A percentile compares a stretch with the other conserved stretches of the same genome.
Conservation (phyloP, 1,140 invertebrate species). For the Muscidifurax raptorellus region DNA sequence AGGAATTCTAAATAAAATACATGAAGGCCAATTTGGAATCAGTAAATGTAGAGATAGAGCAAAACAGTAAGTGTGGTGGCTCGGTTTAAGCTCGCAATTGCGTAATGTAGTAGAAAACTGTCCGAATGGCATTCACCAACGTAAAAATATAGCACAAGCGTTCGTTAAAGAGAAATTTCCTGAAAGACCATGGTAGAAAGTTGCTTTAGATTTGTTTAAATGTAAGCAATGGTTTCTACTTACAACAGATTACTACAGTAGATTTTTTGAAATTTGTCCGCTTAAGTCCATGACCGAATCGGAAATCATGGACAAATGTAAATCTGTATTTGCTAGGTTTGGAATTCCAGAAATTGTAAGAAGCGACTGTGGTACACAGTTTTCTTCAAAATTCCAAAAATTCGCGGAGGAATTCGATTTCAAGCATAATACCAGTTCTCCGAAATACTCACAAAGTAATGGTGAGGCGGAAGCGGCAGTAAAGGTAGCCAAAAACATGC, state of each 20-base stretch:
- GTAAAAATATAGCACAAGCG: constrained; percentile 53
- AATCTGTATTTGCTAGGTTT: constrained; percentile 57
- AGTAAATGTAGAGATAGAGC: constrained; percentile 57
- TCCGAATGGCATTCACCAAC: constrained; percentile 66
- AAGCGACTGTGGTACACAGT: no score
- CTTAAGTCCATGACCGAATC: constrained; percentile 50
- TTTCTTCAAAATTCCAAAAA: no score
- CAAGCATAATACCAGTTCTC: constrained; percentile 57
- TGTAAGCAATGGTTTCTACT: constrained; percentile 60
- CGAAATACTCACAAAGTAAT: constrained; percentile 60
- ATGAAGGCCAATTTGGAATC: constrained; percentile 56
- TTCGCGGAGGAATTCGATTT: no score
- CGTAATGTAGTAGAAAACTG: constrained; percentile 63
- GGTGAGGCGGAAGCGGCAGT: constrained; percentile 60
- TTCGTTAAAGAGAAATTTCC: constrained; percentile 63
- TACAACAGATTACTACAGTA: constrained; percentile 56
- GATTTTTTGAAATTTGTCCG: constrained; percentile 56
- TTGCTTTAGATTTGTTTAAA: constrained; percentile 65
- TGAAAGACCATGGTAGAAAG: constrained; percentile 62
- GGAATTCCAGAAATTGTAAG: constrained; percentile 60
- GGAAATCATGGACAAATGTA: constrained; percentile 53
- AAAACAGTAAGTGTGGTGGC: constrained; percentile 56
- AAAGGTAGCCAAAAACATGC: constrained; percentile 59
- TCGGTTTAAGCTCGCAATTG: constrained; percentile 55
- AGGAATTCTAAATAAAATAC: no score